Conservation (phyloP, 2,113 vertebrate genomes). For the Scopus umbretta region DNA sequence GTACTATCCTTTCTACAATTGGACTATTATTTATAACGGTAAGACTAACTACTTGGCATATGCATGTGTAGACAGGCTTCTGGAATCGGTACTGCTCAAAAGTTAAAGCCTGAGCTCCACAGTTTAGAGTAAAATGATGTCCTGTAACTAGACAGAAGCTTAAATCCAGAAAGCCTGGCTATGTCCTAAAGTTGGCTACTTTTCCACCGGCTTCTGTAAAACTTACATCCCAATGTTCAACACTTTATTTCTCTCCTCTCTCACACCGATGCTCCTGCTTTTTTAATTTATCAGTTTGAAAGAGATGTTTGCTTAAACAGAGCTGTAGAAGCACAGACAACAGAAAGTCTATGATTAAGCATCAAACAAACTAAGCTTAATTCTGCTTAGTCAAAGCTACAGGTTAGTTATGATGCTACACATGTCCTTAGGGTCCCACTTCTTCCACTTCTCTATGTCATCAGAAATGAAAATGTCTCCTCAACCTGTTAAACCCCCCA, state of each 20-base stretch:
- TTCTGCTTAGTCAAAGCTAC: not conserved
- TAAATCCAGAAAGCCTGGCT: not conserved
- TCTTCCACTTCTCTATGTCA: not conserved
- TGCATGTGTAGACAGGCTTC: not conserved
- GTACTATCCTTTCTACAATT: not conserved
- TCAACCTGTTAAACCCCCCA: not conserved
- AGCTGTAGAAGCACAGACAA: not conserved
- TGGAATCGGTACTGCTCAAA: not conserved
- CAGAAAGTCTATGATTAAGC: not conserved
- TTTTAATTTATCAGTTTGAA: not conserved
- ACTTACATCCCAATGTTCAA: not conserved
- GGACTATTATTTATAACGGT: not conserved
- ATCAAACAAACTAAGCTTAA: not conserved
- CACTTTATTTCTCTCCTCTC: not conserved
- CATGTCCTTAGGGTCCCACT: not conserved
- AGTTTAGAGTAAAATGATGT: not conserved
- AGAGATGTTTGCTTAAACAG: not conserved
- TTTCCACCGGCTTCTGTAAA: not conserved
- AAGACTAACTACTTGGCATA: not conserved
- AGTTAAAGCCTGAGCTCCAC: not conserved
- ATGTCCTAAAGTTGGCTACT: not conserved
- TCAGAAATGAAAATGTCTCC: not conserved
- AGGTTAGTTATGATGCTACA: not conserved
- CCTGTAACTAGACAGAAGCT: not conserved
- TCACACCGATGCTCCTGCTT: not conserved